A percentile compares a stretch with the other conserved stretches of the same genome.
These are phyloP conservation scores for Zaprionus capensis DNA, from an alignment of 1,140 invertebrate species.

Conservation along the genomic window DNA sequence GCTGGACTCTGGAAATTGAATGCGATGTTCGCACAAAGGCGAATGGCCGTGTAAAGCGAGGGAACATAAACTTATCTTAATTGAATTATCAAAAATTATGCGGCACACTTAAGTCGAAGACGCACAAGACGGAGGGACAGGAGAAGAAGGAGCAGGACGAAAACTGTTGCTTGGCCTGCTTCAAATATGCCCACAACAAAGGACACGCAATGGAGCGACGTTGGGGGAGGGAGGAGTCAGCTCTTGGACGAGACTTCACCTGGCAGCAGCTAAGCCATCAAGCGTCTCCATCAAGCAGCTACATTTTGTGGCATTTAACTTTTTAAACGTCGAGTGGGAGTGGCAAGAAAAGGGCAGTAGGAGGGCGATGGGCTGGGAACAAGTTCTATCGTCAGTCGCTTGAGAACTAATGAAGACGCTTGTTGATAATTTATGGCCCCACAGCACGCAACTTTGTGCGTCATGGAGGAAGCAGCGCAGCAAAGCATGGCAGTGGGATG, in stretches of 20 bases:
- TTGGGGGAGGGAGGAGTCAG: too few relatives aligned
- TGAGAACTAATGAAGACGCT: slow-evolving; percentile 70
- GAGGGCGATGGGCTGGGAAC: slow-evolving; percentile 10
- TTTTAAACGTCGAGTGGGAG: slow-evolving; percentile 46
- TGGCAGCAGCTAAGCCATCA: slow-evolving; percentile 21
- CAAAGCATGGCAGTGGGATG: not conserved
- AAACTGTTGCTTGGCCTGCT: slow-evolving; percentile 49
- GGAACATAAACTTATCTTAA: slow-evolving; percentile 64
- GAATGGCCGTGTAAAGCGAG: slow-evolving; percentile 40
- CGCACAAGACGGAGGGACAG: not conserved
- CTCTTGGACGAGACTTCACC: not conserved
- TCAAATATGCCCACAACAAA: slow-evolving; percentile 33
- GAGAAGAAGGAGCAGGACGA: not conserved
- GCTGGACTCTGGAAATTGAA: slow-evolving; percentile 43
- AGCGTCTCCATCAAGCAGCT: slow-evolving; percentile 26
- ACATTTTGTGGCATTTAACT: slow-evolving; percentile 65
- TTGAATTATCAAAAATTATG: slow-evolving; percentile 74
- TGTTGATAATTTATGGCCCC: slow-evolving; percentile 62
- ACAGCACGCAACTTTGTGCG: slow-evolving; percentile 63
- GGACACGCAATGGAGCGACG: slow-evolving; percentile 36
- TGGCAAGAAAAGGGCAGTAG: not conserved
- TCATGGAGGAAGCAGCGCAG: slow-evolving; percentile 30
- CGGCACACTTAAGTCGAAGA: slow-evolving; percentile 52
- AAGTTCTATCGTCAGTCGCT: slow-evolving; percentile 41
- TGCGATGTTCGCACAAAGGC: slow-evolving; percentile 36